phyloP scores from a whole-genome alignment of 2,113 vertebrate genomes.

The Rhipidura dahli region DNA sequence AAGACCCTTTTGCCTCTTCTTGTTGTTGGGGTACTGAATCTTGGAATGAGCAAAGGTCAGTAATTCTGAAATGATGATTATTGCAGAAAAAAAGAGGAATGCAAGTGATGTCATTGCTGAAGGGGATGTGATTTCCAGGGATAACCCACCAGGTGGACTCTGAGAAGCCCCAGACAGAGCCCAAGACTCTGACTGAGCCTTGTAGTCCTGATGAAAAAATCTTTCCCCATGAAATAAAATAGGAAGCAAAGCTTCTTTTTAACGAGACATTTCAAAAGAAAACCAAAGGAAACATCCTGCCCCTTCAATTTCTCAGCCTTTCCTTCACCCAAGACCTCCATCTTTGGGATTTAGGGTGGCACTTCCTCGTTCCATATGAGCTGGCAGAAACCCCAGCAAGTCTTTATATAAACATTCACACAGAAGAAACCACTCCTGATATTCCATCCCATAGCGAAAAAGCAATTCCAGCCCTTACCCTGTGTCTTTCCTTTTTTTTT shows the following conservation, averaged over 20 bases:
- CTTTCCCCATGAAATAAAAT: neutral
- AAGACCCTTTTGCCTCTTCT: rapidly evolving
- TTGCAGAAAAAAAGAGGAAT: neutral
- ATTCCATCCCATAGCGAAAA: neutral
- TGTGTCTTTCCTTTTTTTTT: neutral
- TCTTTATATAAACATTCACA: neutral
- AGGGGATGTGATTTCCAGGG: neutral
- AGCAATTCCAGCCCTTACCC: neutral
- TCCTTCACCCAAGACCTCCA: neutral
- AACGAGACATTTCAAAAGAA: neutral
- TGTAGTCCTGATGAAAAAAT: neutral
- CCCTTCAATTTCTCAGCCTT: neutral
- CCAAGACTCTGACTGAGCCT: neutral
- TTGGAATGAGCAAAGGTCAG: neutral
- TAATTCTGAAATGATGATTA: neutral
- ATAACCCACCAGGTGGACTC: neutral
- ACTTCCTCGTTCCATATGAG: neutral
- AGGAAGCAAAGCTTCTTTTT: neutral
- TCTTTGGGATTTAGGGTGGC: neutral
- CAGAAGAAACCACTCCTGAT: neutral
- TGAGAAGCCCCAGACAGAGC: neutral
- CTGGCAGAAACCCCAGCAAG: neutral
- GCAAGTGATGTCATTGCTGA: neutral
- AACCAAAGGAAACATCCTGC: neutral
- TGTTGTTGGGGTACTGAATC: neutral